Conservation (phyloP, 2,888 invertebrate species). For the Diaperis boleti region DNA sequence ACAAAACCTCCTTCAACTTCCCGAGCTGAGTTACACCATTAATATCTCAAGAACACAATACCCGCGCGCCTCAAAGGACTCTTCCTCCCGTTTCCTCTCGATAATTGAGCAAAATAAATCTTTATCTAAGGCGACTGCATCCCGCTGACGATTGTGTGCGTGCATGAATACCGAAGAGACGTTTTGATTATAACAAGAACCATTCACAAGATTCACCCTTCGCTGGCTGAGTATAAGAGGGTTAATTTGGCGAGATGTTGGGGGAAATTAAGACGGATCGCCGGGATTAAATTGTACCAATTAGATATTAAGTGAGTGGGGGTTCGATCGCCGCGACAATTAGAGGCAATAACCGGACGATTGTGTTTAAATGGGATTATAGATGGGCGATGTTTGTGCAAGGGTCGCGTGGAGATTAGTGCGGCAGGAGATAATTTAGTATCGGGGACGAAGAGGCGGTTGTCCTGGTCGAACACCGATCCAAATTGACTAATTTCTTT, state of each 20-base stretch:
- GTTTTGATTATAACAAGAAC: slow-evolving; percentile 34
- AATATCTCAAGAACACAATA: slow-evolving; percentile 17
- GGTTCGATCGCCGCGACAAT: slow-evolving; percentile 17
- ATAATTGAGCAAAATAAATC: slow-evolving; percentile 32
- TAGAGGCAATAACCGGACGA: slow-evolving; percentile 16
- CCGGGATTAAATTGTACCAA: slow-evolving; percentile 28
- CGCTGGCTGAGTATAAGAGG: slow-evolving; percentile 30
- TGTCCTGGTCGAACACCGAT: too few species aligned
- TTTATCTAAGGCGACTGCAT: slow-evolving; percentile 20
- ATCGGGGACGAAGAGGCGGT: too few species aligned
- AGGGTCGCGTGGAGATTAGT: slow-evolving; percentile 3
- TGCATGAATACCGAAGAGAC: slow-evolving; percentile 28
- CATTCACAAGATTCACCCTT: slow-evolving; percentile 36
- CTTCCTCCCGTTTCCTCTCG: slow-evolving; percentile 10
- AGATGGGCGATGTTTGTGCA: not conserved
- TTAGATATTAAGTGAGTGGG: slow-evolving; percentile 16
- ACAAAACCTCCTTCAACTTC: not conserved
- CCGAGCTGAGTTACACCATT: slow-evolving; percentile 5
- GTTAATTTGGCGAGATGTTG: slow-evolving; percentile 35
- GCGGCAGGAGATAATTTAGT: too few species aligned
- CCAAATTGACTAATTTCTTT: too few species aligned
- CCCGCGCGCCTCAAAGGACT: slow-evolving; percentile 15
- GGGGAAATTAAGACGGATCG: slow-evolving; percentile 33
- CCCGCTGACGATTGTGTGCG: slow-evolving; percentile 25
- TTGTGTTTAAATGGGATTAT: slow-evolving; percentile 10